Percentiles rank a stretch among this genome's conserved stretches.
These are phyloP conservation scores for Drosophila quadrilineata DNA, from an alignment of 1,140 invertebrate genomes.

Conservation along the genomic window DNA sequence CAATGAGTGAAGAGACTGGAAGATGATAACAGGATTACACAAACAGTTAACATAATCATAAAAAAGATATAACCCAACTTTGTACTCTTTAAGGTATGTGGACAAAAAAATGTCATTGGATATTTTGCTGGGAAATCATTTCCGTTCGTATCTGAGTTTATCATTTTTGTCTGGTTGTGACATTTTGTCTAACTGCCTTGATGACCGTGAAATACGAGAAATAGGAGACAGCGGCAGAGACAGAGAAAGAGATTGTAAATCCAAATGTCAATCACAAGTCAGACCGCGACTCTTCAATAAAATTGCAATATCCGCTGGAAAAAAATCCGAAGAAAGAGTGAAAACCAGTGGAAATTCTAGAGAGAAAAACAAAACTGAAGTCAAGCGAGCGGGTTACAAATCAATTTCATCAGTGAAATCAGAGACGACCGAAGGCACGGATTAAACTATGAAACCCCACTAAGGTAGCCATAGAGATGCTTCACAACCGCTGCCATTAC, in stretches of 20 bases:
- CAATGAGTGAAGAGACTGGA: too few relatives aligned
- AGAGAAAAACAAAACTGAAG: slow-evolving; percentile 32
- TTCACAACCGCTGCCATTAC: background rate
- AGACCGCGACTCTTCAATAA: slow-evolving; percentile 62
- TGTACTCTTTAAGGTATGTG: too few relatives aligned
- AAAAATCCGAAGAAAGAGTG: slow-evolving; percentile 12
- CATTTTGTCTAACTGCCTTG: slow-evolving; percentile 39
- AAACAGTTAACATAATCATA: too few relatives aligned
- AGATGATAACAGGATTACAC: too few relatives aligned
- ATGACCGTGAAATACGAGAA: slow-evolving; percentile 59
- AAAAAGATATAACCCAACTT: background rate
- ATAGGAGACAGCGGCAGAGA: slow-evolving; percentile 31
- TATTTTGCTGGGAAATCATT: slow-evolving; percentile 6
- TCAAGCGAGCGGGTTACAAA: slow-evolving; percentile 46
- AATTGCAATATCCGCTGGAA: slow-evolving; percentile 64
- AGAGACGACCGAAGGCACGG: slow-evolving; percentile 34
- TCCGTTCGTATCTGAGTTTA: background rate
- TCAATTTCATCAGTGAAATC: slow-evolving; percentile 73
- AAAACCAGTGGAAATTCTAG: slow-evolving; percentile 21
- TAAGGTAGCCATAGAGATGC: slow-evolving; percentile 34
- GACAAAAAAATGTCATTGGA: too few relatives aligned
- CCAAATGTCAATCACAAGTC: slow-evolving; percentile 74
- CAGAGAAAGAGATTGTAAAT: too few relatives aligned
- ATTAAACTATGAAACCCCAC: slow-evolving; percentile 15
- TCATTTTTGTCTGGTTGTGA: slow-evolving; percentile 42